Evolutionary conservation across 2,888 invertebrate genomes (phyloP), one percentile per base, ranked within the genome.

Genomic region (Lasioglossum leucozonium): DNA sequence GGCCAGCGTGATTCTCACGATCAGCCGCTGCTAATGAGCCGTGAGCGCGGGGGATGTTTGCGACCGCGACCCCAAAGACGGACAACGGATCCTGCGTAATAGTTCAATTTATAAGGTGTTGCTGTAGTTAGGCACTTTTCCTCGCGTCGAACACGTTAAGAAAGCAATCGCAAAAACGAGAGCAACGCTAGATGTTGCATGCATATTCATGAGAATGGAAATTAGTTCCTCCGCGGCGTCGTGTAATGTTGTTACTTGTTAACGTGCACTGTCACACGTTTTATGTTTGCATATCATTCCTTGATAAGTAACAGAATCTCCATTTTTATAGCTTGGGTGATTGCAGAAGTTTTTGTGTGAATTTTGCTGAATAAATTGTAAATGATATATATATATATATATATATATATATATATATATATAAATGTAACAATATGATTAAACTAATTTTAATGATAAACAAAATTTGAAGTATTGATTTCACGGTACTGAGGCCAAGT

Each of bases 1-100:
- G 55, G 69, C 65, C 30, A 86, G 75, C 58, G 4, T 16, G 74
- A 87, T 86, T 72, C 47, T 62, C 73, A 44, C 34, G 58, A 71
- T 85, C 42, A 65, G 34, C 62, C 42, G 22, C 30, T 18, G 73
- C n/a, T 79, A 81, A 87, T 85, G 87, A 87, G 77, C 37, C 78
- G 55, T 78, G 78, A 84, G 78, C 40, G 42, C 44, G 11, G n/a
- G 37, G 72, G 79, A 73, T 42, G 69, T 40, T 37, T n/a, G 18
- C 2, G 2, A 16, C 10, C 51, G 26, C 51, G n/a, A 67, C 18
- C 34, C n/a, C 10, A 34, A 65, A 18, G 4, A 11, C 18, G 22
- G 22, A 26, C 2, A 26, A 11, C 26, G 58, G 26, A 58, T 58
- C 58, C 5, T 30, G 16, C 11, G 58, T 16, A 5, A 58, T 5